phyloP scores from a whole-genome alignment of 2,797 vertebrate species.

The Phataginus tricuspis region DNA sequence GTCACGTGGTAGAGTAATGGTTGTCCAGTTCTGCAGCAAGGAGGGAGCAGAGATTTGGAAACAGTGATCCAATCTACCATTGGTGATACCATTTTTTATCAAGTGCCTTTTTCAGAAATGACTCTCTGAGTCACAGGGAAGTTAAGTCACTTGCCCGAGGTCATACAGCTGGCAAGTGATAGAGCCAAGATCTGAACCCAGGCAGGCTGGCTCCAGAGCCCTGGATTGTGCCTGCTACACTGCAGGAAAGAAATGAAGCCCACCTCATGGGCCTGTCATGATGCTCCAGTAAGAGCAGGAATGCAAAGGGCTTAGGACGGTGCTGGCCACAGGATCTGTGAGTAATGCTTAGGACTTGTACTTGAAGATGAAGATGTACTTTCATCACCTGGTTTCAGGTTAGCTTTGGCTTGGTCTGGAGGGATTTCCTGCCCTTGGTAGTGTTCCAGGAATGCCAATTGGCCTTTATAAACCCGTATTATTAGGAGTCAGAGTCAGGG shows the following conservation, averaged over 20 bases:
- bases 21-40: background rate
- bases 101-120: background rate
- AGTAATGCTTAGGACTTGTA: background rate
- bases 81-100: background rate
- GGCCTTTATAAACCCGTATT: background rate
- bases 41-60: background rate
- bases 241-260: background rate
- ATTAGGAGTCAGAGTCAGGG: background rate
- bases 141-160: background rate
- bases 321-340: background rate
- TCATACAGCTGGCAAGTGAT: background rate
- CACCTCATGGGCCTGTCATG: background rate
- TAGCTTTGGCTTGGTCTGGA: background rate
- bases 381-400: slow-evolving; percentile 7
- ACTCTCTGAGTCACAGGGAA: background rate
- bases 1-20: background rate
- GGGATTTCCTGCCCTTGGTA: slow-evolving; percentile 4
- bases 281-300: background rate
- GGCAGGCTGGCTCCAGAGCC: background rate
- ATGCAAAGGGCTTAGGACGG: background rate
- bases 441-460: background rate
- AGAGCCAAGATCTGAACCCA: background rate
- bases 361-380: background rate
- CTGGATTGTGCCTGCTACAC: background rate
- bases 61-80: background rate